Evolutionary conservation across 2,113 vertebrate genomes (phyloP).

Genomic region (Bubo scandiacus): DNA sequence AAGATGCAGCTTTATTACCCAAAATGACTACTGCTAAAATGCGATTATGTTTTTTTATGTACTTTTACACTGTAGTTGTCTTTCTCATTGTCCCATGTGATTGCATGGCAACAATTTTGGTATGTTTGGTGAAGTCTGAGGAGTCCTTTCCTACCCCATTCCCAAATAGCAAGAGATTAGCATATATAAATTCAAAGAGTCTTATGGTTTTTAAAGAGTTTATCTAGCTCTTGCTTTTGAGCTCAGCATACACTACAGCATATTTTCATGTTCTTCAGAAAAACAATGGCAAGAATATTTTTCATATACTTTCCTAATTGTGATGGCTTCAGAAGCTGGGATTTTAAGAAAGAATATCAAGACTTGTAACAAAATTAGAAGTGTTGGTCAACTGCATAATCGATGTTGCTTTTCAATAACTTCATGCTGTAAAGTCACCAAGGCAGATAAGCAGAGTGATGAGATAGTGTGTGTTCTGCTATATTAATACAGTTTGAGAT

Average conservation of each 20-base stretch:
- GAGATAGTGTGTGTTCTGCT: background rate
- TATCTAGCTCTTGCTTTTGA: background rate
- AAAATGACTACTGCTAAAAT: background rate
- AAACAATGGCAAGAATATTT: background rate
- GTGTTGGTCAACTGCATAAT: background rate
- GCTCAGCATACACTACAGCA: background rate
- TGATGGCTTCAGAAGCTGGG: background rate
- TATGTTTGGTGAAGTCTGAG: background rate
- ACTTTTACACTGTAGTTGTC: background rate
- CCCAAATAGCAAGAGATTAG: background rate
- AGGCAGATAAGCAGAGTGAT: background rate
- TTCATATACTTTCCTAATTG: background rate
- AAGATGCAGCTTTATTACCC: background rate
- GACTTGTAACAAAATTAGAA: background rate
- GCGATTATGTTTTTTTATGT: background rate
- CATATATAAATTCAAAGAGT: background rate
- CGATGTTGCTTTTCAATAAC: background rate
- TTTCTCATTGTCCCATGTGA: background rate
- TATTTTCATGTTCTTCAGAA: background rate
- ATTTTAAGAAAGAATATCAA: background rate
- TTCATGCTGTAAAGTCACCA: background rate
- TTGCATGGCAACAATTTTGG: background rate
- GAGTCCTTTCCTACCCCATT: background rate
- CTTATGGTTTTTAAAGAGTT: background rate
- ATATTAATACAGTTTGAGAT: background rate